phyloP scores from a whole-genome alignment of 2,888 invertebrate species.

The Lottia gigantea region DNA sequence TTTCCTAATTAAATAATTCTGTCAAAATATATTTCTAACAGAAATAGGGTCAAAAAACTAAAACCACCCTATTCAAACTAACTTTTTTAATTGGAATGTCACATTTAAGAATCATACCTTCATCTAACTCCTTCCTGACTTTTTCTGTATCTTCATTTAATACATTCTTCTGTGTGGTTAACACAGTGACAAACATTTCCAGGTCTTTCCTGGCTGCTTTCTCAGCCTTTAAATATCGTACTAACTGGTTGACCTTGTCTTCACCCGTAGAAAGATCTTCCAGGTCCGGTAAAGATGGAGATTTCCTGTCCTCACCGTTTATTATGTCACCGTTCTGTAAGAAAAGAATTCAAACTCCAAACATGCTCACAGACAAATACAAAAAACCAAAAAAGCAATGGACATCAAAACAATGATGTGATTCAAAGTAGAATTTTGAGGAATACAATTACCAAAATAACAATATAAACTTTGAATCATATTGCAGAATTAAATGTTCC shows the following conservation, averaged over 20 bases:
- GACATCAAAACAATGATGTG: too few species aligned
- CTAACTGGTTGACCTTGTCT: constrained; percentile 66
- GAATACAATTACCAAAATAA: too few species aligned
- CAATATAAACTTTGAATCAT: too few species aligned
- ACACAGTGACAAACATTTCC: constrained; percentile 71
- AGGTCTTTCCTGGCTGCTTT: constrained; percentile 69
- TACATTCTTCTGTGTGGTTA: constrained; percentile 70
- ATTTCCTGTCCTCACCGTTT: constrained; percentile 28
- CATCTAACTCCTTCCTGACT: constrained; percentile 64
- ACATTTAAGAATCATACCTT: constrained; percentile 52
- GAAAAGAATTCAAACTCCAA: too few species aligned
- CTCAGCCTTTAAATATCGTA: constrained; percentile 69
- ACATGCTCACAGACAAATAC: too few species aligned
- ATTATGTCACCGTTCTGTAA: neutral
- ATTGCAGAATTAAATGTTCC: too few species aligned
- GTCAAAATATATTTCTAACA: too few species aligned
- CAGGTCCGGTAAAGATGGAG: constrained; percentile 55
- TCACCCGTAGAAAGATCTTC: constrained; percentile 51
- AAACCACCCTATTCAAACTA: too few species aligned
- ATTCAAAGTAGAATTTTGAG: too few species aligned
- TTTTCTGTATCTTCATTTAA: constrained; percentile 70
- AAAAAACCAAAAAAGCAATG: too few species aligned
- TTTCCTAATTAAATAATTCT: too few species aligned
- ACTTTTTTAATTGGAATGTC: neutral
- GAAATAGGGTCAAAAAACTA: too few species aligned